Percentiles rank a stretch among this genome's conserved stretches.
phyloP scores from a whole-genome alignment of 1,140 invertebrate genomes.

The Phthorimaea operculella region DNA sequence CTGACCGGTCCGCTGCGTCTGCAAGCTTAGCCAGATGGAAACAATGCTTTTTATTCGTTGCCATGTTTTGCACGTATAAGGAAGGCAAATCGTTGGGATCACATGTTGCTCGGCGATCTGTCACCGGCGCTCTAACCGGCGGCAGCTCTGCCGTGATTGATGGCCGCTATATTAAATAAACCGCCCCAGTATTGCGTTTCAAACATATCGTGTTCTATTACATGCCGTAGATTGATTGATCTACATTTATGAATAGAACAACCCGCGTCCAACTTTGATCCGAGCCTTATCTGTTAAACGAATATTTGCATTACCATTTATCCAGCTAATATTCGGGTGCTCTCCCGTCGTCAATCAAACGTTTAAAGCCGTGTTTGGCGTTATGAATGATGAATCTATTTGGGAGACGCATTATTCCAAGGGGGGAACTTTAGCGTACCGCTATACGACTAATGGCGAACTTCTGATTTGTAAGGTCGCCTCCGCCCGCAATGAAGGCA shows the following conservation, averaged over 20 bases:
- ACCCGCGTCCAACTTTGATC: conserved; percentile 12
- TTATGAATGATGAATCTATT: conserved; percentile 21
- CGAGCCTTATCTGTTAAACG: conserved; percentile 9
- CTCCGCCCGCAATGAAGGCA: conserved; percentile 37
- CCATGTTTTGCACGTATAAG: not conserved
- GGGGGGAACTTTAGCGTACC: not conserved
- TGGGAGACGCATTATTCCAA: conserved; percentile 7
- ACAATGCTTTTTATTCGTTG: no score
- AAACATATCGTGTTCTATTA: conserved; percentile 51
- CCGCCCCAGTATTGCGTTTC: conserved; percentile 49
- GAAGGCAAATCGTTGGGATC: conserved; percentile 26
- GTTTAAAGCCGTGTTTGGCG: conserved; percentile 14
- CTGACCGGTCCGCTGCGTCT: not conserved
- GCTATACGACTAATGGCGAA: conserved; percentile 37
- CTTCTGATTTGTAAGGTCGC: conserved; percentile 56
- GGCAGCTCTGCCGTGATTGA: conserved; percentile 44
- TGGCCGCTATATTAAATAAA: conserved; percentile 50
- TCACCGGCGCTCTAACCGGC: conserved; percentile 33
- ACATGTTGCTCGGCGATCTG: conserved; percentile 47
- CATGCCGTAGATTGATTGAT: conserved; percentile 47
- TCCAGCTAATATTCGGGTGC: not conserved
- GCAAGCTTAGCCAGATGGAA: no score
- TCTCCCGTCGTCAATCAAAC: conserved; percentile 16
- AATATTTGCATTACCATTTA: conserved; percentile 2
- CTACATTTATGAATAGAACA: conserved; percentile 26